Base-by-base conservation (phyloP, 2,888 invertebrate species). In the Synergus gifuensis region DNA sequence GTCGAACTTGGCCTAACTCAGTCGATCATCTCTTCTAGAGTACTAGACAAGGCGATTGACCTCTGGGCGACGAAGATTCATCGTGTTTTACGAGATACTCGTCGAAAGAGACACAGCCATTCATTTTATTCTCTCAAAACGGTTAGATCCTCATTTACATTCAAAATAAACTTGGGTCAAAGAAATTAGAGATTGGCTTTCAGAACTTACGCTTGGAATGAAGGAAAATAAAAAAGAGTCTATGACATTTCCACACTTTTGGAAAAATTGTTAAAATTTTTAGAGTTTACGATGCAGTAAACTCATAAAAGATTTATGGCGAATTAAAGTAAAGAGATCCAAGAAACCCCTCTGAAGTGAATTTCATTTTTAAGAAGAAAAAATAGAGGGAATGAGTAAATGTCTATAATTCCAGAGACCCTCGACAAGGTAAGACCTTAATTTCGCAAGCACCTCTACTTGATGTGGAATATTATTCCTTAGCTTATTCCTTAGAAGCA, bases 1-100 rank as follows among this genome's bases (percentile, higher is more conserved):
- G n/a, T 73, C 1, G n/a, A 73, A 36, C 54, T 73, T 73, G 12
- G 73, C 40, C 73, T n/a, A 54, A 73, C 73, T 73, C 36, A 58
- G n/a, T 73, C 54, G 36, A 73, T 54, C n/a, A 73, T 54, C 73
- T 58, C 28, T 54, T 28, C 54, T 73, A 58, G 73, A 49, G n/a
- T 54, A 58, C 36, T 54, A 73, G 73, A 73, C 54, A 73, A 54
- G 73, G 54, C 54, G 36, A 73, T 54, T 36, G 54, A 73, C 54
- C 73, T 73, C 73, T 36, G 36, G 73, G 73, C 36, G 73, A 58
- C 54, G 40, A 73, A 73, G 54, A 73, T 73, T 54, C 40, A 73
- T 73, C 36, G 36, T 73, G 54, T 73, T 73, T 73, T 73, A 73
- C 73, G 54, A 54, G 73, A 40, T 54, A 36, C 16, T 54, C 54